Evolutionary conservation across 2,888 invertebrate genomes (phyloP), one percentile per base, ranked within the genome.

Genomic region (Hypercompe scribonia): DNA sequence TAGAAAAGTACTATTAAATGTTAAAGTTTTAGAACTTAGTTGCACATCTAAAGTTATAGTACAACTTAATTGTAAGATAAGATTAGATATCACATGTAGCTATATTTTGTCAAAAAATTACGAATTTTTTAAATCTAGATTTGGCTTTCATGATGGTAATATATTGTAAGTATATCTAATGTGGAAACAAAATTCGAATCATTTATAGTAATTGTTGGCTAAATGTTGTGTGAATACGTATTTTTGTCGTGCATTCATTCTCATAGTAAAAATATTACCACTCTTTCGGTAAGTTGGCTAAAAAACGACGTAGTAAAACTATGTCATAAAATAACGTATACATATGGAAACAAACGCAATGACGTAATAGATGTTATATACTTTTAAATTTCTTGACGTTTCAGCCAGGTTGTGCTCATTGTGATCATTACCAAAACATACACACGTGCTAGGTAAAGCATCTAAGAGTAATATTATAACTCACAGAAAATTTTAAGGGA

Each of bases 21-120:
- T n/a, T 64, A 58, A 31, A 39, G 36, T 70, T 39, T 58, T 64
- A 68, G 24, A 74, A 65, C 28, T 68, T 74, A 74, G 69, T 71
- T 78, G 73, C 81, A 80, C 77, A 77, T 83, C 71, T 78, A 75
- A 77, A 78, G 71, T 81, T 66, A 78, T 66, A 83, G 82, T 83
- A 83, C 82, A 83, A 83, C 36, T 80, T 77, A 80, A 67, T 70
- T 68, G 33, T 82, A 82, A 82, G 81, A 34, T 77, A 71, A 69
- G 54, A 63, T 46, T 70, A 72, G 74, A 74, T 84, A 76, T 84
- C 78, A 82, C 83, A 75, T 68, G 77, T 78, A 81, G 66, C 80
- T 79, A 84, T 70, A 66, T 70, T 63, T 68, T 71, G 70, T 74
- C 77, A 50, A 79, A 82, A 75, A 68, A 77, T 33, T 24, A 42